These are phyloP conservation scores for Babylonia areolata DNA, from an alignment of 1,140 invertebrate species.

Conservation along the genomic window DNA sequence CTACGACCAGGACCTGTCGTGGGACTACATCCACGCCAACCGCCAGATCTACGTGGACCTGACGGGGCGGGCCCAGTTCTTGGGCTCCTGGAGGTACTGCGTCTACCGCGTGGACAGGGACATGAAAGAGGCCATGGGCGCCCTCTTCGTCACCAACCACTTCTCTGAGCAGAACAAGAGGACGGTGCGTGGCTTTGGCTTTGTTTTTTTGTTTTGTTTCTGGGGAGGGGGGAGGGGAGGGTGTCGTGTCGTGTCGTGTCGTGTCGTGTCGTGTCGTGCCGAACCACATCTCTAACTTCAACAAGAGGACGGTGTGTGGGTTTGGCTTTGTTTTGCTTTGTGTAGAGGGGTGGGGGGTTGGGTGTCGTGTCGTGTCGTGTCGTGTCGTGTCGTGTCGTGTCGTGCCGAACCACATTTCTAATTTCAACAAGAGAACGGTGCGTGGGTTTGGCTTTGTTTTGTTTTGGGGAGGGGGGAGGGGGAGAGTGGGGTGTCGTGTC, in stretches of 20 bases:
- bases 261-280: background rate
- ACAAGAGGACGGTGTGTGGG: background rate
- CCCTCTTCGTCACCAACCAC: constrained; percentile 76
- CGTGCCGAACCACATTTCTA: too few relatives aligned
- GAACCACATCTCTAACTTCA: too few relatives aligned
- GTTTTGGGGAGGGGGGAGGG: too few relatives aligned
- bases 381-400: too few relatives aligned
- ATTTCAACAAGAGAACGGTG: too few relatives aligned
- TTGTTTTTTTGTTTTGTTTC: background rate
- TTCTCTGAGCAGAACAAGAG: constrained; percentile 65
- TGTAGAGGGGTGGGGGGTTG: too few relatives aligned
- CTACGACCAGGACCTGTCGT: constrained; percentile 80
- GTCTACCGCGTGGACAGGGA: constrained; percentile 77
- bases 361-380: too few relatives aligned
- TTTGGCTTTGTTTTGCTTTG: background rate
- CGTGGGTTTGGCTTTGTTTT: too few relatives aligned
- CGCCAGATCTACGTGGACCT: constrained; percentile 78
- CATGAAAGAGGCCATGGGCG: constrained; percentile 79
- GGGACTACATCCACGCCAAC: constrained; percentile 78
- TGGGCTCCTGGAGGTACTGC: constrained; percentile 80
- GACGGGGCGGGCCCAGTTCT: constrained; percentile 76
- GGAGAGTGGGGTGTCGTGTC: too few relatives aligned
- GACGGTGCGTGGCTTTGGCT: constrained; percentile 57
- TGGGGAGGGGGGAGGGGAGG: background rate
- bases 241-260: too few relatives aligned